Base-by-base conservation (phyloP, 2,888 invertebrate species). In the Sminthurinus aureus region DNA sequence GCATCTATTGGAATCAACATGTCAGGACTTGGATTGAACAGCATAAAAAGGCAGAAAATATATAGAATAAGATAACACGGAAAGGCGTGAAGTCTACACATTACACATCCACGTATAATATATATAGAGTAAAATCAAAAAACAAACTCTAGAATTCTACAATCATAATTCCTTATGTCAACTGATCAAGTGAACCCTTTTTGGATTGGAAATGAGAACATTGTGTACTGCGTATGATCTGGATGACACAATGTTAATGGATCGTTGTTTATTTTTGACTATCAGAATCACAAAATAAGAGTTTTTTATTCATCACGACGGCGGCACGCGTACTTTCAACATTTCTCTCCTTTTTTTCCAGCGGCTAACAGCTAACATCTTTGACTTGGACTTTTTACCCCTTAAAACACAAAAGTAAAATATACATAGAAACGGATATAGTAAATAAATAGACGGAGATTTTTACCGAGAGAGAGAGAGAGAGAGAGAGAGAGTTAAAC, bases 181-280 rank as follows among this genome's bases (percentile, higher is more conserved):
- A 81, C 81, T 79, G 82, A 84, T 81, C 81, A 81, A 81, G 74
- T 79, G 82, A 84, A 84, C 84, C 84, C 84, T 84, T 84, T 84
- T 38, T 38, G 76, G 20, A 79, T 84, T 69, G 22, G 77, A 66
- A 50, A 75, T 71, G 82, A 74, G 38, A 24, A 52, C 81, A 58
- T 76, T 82, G 82, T 79, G 50, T 80, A 80, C 76, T 82, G 82
- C 83, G 50, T 80, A 80, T 81, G 80, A 79, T 84, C 67, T 38
- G 22, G 69, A 71, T 84, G 84, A 84, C 84, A 84, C 73, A 71
- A 81, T 81, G 51, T 71, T 81, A 84, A 84, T 84, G 81, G 81
- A 84, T 84, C 78, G 84, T 52, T 81, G 81, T 81, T 81, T 74
- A 81, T 81, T 75, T 81, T 81, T 81, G 51, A 81, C 81, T 75